These are phyloP conservation scores for Nyctalus aviator DNA, from an alignment of 2,797 vertebrate genomes.

Conservation along the genomic window DNA sequence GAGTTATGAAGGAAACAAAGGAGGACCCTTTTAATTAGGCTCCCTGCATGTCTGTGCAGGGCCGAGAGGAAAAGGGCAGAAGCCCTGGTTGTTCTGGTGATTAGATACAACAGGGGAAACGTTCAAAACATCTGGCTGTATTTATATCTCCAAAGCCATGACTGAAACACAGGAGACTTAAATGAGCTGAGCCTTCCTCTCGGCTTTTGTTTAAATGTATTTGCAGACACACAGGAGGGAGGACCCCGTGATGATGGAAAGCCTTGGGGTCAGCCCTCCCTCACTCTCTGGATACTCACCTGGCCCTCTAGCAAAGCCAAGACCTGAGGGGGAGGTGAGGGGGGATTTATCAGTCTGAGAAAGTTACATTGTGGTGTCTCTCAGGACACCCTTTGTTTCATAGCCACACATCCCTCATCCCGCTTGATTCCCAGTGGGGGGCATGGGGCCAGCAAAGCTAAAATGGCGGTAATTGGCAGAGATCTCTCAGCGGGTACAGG, in stretches of 20 bases:
- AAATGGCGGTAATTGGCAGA: background rate
- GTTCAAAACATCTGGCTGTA: constrained; percentile 68
- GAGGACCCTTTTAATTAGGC: constrained; percentile 52
- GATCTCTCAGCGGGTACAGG: background rate
- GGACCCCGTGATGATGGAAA: background rate
- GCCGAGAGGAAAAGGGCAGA: background rate
- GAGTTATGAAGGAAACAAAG: constrained; percentile 69
- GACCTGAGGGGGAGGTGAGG: too few species aligned
- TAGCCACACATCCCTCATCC: background rate
- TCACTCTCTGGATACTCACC: background rate
- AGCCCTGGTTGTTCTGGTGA: constrained; percentile 50
- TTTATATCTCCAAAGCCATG: constrained; percentile 57
- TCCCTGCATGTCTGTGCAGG: background rate
- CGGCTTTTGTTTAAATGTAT: background rate
- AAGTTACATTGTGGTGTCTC: background rate
- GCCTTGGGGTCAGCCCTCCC: background rate
- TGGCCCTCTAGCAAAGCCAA: background rate
- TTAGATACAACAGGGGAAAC: constrained; percentile 50
- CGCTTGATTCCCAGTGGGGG: background rate
- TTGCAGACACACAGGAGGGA: background rate
- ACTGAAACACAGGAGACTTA: background rate
- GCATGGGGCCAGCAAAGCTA: background rate
- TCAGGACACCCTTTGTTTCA: background rate
- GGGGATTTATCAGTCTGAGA: background rate
- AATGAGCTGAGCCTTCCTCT: background rate